phyloP scores from a whole-genome alignment of 2,113 vertebrate genomes.

The Pteropus alecto region DNA sequence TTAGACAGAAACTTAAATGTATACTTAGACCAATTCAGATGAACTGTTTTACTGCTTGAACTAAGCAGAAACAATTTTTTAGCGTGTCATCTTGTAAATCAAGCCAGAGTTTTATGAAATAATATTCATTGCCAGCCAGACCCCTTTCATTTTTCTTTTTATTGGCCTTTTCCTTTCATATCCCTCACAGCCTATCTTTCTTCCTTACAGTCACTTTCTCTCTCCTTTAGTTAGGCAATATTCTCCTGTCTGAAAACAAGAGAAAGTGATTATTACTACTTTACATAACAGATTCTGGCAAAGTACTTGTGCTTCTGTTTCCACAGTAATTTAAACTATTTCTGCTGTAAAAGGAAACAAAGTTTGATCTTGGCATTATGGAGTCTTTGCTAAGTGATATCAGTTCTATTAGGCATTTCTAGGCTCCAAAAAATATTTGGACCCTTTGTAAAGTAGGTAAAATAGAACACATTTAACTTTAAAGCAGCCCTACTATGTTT shows the following conservation, averaged over 20 bases:
- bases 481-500: not conserved
- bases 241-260: not conserved
- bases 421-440: not conserved
- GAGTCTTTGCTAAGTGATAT: not conserved
- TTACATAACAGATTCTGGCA: not conserved
- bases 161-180: not conserved
- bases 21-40: not conserved
- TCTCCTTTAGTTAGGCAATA: not conserved
- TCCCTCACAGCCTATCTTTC: not conserved
- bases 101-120: not conserved
- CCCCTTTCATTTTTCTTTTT: not conserved
- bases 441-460: not conserved
- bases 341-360: not conserved
- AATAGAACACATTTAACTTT: not conserved
- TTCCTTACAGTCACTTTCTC: not conserved
- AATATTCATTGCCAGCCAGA: not conserved
- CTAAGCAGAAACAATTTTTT: not conserved
- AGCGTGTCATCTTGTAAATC: not conserved
- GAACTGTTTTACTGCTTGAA: not conserved
- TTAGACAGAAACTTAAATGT: not conserved
- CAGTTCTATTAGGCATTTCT: not conserved
- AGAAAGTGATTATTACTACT: not conserved
- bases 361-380: not conserved
- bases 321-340: not conserved
- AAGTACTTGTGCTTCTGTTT: slow-evolving; percentile 25